Evolutionary conservation across 2,797 vertebrate species (phyloP), one percentile per base, ranked within the genome.

Genomic region (Tarsius wallacei): DNA sequence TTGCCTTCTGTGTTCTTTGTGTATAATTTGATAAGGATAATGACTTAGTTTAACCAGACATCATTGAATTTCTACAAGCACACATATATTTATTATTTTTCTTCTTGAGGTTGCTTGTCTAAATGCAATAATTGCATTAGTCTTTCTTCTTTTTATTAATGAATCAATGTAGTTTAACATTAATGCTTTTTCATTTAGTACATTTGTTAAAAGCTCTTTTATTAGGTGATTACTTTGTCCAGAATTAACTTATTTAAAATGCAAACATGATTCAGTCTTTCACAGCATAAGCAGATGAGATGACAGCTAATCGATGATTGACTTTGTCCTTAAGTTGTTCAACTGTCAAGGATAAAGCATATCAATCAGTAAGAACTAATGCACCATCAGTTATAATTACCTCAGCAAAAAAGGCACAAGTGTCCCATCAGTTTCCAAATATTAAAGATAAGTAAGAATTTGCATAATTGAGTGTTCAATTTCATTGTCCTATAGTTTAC

Each of bases 291-390:
- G 31, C 71, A 92, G 61, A 84, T 90, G 36, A 81, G n/a, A 55
- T 98, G 97, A 95, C 97, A 98, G 96, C 49, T 98, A 98, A 98
- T 98, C 98, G 96, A 55, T 98, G 92, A 95, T 9, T 97, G 95
- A 73, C 87, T 98, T 96, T 96, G 95, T 95, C 91, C 83, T 96
- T 97, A 85, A 93, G 84, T 93, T 95, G 76, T 76, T 94, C 78
- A 94, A 42, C 96, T 98, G 85, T 95, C 84, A 98, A 96, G 91
- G 80, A 89, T 97, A 97, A 33, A 77, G 66, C 81, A 59, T 82
- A 77, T 97, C 97, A 90, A 66, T 98, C 97, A 83, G 42, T 81
- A 61, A 96, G 74, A 97, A 96, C 73, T 90, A 91, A 97, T 91
- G 87, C n/a, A 70, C 64, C 71, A 74, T 96, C 57, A 88, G 24